Percentiles rank a stretch among this genome's conserved stretches.
Evolutionary conservation across 2,797 vertebrate species (phyloP).

Genomic region (Tolypeutes matacus): DNA sequence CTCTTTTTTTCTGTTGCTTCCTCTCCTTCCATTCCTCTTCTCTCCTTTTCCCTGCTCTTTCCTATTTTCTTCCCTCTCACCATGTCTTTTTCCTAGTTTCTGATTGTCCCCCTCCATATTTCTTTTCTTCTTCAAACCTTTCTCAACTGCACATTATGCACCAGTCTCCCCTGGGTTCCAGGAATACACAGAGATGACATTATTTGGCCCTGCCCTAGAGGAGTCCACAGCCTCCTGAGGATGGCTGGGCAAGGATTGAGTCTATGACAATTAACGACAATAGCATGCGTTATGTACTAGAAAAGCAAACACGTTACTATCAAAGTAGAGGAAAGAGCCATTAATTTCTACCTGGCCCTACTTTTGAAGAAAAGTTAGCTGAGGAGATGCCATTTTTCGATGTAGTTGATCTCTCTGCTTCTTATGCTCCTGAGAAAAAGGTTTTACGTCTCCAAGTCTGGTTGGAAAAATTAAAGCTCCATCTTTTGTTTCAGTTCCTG

Average conservation of each 20-base stretch:
- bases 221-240: neutral
- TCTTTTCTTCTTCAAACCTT: neutral
- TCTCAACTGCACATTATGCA: neutral
- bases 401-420: neutral
- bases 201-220: neutral
- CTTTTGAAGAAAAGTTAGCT: neutral
- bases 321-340: slow-evolving; percentile 5
- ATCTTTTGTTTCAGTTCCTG: slow-evolving; percentile 27
- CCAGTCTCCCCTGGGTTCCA: neutral
- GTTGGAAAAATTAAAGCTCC: slow-evolving; percentile 22
- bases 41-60: no score
- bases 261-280: neutral
- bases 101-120: accelerated
- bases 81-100: neutral
- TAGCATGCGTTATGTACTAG: neutral
- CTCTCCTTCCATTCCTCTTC: no score
- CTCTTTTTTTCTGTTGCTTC: accelerated
- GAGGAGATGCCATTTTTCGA: neutral
- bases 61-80: neutral
- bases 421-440: neutral
- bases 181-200: neutral
- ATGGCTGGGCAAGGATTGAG: neutral
- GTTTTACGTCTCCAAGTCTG: neutral
- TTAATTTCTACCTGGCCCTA: slow-evolving; percentile 29
- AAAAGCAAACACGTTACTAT: neutral